These are phyloP conservation scores for Lasioglossum malachurum DNA, from an alignment of 2,888 invertebrate genomes.

Conservation along the genomic window DNA sequence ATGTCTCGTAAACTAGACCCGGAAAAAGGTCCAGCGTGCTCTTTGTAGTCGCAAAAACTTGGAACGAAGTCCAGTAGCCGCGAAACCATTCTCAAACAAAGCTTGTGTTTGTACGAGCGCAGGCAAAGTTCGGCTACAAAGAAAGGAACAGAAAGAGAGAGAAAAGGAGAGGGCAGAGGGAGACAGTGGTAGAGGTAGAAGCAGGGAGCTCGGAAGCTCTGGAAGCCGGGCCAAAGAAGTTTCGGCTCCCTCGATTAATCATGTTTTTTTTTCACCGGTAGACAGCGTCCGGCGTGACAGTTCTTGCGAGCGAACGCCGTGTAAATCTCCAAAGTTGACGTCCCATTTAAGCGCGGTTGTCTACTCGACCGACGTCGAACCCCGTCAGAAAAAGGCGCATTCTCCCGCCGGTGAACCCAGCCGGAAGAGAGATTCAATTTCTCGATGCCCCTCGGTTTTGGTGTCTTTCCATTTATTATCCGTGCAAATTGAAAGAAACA, in stretches of 20 bases:
- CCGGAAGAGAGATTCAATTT: constrained; percentile 53
- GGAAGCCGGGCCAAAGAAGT: constrained; percentile 38
- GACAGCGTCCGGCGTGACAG: constrained; percentile 40
- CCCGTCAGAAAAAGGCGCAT: constrained; percentile 26
- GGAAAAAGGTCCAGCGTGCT: background rate
- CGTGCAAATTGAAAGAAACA: background rate
- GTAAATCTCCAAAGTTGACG: constrained; percentile 65
- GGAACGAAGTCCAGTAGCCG: background rate
- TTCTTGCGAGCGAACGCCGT: constrained; percentile 53
- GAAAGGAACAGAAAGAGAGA: background rate
- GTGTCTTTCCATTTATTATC: constrained; percentile 35
- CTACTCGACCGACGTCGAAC: constrained; percentile 51
- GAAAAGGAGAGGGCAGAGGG: background rate
- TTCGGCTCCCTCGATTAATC: constrained; percentile 47
- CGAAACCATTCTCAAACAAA: background rate
- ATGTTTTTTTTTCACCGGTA: constrained; percentile 32
- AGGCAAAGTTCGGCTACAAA: background rate
- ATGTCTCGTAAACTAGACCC: background rate
- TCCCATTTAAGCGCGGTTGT: constrained; percentile 50
- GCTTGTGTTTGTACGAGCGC: constrained; percentile 5
- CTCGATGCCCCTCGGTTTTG: background rate
- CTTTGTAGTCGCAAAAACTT: background rate
- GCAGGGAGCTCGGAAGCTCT: background rate
- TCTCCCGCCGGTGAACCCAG: constrained; percentile 27
- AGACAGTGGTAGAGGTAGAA: background rate